Conservation (phyloP, 2,888 invertebrate genomes). For the Pomacea canaliculata region DNA sequence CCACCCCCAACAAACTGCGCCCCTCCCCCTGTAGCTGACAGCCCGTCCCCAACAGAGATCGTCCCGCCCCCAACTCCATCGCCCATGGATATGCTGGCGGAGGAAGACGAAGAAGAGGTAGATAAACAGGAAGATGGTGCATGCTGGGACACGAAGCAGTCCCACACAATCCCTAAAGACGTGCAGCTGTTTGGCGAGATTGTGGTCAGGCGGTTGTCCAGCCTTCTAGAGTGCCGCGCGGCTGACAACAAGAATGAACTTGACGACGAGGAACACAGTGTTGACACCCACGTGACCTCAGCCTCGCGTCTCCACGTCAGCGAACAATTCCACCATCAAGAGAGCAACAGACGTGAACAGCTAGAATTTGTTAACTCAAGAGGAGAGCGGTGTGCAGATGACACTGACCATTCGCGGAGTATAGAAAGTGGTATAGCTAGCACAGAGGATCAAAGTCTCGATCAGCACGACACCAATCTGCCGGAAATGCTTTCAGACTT, state of each 20-base stretch:
- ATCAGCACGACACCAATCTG: no score
- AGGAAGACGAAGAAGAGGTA: conserved; percentile 33
- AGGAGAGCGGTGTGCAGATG: no score
- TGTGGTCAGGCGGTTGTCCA: conserved; percentile 53
- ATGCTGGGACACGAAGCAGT: conserved; percentile 31
- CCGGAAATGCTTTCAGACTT: no score
- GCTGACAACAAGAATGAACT: conserved; percentile 4
- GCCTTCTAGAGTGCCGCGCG: conserved; percentile 44
- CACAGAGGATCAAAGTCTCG: no score
- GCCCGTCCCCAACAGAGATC: conserved; percentile 9
- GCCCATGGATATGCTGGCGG: conserved; percentile 40
- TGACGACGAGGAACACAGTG: no score
- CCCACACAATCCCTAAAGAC: conserved; percentile 28
- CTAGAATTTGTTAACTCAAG: no score
- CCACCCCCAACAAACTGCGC: conserved; percentile 27
- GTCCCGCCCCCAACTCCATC: conserved; percentile 56
- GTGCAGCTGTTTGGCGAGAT: conserved; percentile 47
- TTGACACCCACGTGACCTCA: no score
- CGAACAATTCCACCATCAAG: no score
- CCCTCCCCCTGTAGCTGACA: conserved; percentile 42
- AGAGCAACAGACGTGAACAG: no score
- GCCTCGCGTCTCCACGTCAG: no score
- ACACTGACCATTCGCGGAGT: no score
- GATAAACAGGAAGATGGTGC: conserved; percentile 32
- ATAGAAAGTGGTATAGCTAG: no score